phyloP scores from a whole-genome alignment of 2,888 invertebrate genomes.

The Rhabditophanes sp. region DNA sequence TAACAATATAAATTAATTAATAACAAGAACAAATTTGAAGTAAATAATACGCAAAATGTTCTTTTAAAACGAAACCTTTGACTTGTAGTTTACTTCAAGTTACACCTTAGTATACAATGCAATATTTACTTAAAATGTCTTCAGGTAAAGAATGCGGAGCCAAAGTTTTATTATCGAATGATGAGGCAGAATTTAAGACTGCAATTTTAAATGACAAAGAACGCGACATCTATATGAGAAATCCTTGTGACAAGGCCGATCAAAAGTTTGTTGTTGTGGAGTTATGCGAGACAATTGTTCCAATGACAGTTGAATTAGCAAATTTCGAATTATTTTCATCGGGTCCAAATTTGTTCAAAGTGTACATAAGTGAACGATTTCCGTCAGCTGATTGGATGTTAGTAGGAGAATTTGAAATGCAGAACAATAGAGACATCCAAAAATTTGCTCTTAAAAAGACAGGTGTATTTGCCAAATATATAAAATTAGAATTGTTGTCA shows the following conservation, averaged over 20 bases:
- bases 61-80: too few relatives aligned
- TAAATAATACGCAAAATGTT: too few relatives aligned
- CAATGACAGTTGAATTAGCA: constrained; percentile 69
- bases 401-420: constrained; percentile 70
- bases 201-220: constrained; percentile 62
- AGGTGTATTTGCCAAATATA: constrained; percentile 62
- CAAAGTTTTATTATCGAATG: constrained; percentile 78
- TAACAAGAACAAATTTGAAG: too few relatives aligned
- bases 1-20: too few relatives aligned
- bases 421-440: constrained; percentile 51
- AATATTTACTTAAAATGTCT: too few relatives aligned
- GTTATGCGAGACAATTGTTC: constrained; percentile 88
- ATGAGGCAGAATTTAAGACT: constrained; percentile 65
- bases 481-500: constrained; percentile 70
- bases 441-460: constrained; percentile 52
- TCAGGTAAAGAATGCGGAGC: constrained; percentile 91
- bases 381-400: constrained; percentile 78
- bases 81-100: too few relatives aligned
- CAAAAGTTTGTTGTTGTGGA: constrained; percentile 65
- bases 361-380: constrained; percentile 67
- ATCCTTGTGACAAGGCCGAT: constrained; percentile 62
- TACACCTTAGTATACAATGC: too few relatives aligned
- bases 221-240: constrained; percentile 85
- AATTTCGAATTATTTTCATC: constrained; percentile 96
- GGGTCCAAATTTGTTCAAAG: constrained; percentile 73